A percentile compares a stretch with the other conserved stretches of the same genome.
Conservation (phyloP, 2,797 vertebrate genomes). For the Pseudopleuronectes americanus region DNA sequence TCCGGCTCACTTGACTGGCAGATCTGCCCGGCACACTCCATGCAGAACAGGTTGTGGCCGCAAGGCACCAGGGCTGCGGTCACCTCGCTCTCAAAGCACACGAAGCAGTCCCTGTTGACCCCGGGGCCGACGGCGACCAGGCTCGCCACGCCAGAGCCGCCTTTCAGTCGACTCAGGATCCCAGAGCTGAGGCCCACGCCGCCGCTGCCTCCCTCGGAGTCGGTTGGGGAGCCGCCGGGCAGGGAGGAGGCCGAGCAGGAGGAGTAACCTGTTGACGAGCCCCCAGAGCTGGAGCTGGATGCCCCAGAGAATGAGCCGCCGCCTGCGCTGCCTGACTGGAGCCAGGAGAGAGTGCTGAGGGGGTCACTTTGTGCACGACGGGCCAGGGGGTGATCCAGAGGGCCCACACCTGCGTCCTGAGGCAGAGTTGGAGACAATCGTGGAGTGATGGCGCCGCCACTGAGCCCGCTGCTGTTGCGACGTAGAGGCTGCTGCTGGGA, state of each 20-base stretch:
- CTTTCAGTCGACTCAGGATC: constrained; percentile 83
- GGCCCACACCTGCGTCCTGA: constrained; percentile 71
- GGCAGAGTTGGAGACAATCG: constrained; percentile 93
- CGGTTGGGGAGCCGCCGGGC: constrained; percentile 89
- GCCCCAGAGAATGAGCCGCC: constrained; percentile 88
- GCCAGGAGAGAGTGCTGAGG: constrained; percentile 89
- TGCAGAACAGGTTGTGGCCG: constrained; percentile 98
- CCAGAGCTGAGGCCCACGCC: constrained; percentile 78
- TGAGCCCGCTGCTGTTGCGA: constrained; percentile 87
- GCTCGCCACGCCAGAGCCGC: constrained; percentile 58
- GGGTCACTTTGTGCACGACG: constrained; percentile 92
- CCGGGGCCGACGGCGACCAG: constrained; percentile 71
- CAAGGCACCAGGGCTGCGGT: constrained; percentile 95
- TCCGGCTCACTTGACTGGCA: constrained; percentile 91
- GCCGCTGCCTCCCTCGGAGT: constrained; percentile 86
- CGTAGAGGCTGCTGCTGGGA: constrained; percentile 76
- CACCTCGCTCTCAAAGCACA: constrained; percentile 95
- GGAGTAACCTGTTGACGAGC: constrained; percentile 89
- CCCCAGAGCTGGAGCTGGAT: constrained; percentile 84
- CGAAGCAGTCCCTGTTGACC: constrained; percentile 90
- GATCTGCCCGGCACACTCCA: constrained; percentile 97
- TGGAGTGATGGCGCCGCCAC: constrained; percentile 85
- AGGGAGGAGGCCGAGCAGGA: constrained; percentile 90
- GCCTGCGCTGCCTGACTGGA: constrained; percentile 83
- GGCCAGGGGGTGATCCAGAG: constrained; percentile 89